Base-by-base conservation (phyloP, 1,140 invertebrate genomes). In the Cecropterus lyciades region DNA sequence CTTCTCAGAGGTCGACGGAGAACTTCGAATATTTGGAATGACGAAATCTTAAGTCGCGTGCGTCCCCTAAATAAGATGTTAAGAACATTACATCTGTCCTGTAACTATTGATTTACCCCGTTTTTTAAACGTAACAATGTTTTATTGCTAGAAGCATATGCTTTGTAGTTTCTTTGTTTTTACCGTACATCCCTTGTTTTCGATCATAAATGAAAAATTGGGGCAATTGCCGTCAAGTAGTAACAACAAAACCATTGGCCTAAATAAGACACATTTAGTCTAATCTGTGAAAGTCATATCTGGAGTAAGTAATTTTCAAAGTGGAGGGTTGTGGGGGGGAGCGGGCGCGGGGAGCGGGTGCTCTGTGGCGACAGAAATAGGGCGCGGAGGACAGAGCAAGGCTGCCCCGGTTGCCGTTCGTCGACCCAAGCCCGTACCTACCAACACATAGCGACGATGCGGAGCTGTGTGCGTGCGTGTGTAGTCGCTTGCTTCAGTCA, bases 371-470 rank as follows among this genome's bases (percentile, higher is more conserved):
- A 88, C 85, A 91, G 85, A 91, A 90, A 91, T 91, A 91, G 89
- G 89, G 86, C 89, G 82, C 87, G 80, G 87, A 90, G 87, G 89
- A 90, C 89, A 89, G 86, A 89, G 85, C 89, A 91, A 91, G 89
- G 87, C 89, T 91, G 89, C 85, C 87, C 89, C 73, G 82, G 87
- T 89, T 91, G 78, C 59, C 82, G 89, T 83, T 76, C 89, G 84
- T 80, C 81, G 84, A 91, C 89, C 89, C 73, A 76, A 51, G 71
- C 74, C 69, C 72, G 74, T 84, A 81, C 75, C 82, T 82, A 85
- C 79, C 73, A 75, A 66, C 80, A 75, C 80, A 75, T 77, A 70
- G 70, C 69, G 70, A 72, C 73, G 70, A 20, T 33, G 45, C 15
- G 40, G 20, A 15, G n/a, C 37, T 62, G 46, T 60, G 57, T 37